These are phyloP conservation scores for Drosophila meridionalis DNA, from an alignment of 2,888 invertebrate genomes.

Conservation along the genomic window DNA sequence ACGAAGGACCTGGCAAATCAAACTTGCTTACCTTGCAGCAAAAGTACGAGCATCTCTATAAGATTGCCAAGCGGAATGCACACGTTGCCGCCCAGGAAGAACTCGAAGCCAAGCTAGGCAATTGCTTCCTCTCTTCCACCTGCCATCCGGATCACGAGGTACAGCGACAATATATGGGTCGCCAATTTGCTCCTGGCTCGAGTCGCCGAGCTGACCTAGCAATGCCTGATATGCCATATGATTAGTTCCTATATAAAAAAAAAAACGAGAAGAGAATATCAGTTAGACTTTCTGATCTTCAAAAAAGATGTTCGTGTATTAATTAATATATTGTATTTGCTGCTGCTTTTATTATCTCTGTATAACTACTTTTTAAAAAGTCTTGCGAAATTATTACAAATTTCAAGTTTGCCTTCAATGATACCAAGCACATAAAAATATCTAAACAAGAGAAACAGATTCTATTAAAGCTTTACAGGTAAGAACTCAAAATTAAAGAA, in stretches of 20 bases:
- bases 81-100: neutral
- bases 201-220: neutral
- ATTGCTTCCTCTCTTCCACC: neutral
- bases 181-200: neutral
- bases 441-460: no score
- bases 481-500: no score
- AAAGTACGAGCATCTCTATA: conserved; percentile 42
- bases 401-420: neutral
- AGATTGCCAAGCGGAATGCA: conserved; percentile 16
- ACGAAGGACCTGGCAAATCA: conserved; percentile 47
- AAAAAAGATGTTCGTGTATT: no score
- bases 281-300: no score
- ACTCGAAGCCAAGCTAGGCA: neutral
- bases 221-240: neutral
- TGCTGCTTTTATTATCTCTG: no score
- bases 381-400: no score
- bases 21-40: conserved; percentile 16
- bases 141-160: neutral
- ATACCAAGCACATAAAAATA: no score
- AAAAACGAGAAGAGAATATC: no score
- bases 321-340: no score
- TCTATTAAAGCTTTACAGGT: no score
- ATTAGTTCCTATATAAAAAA: no score
- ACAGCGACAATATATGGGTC: neutral
- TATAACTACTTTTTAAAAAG: no score